Conservation (phyloP, 2,797 vertebrate species). For the Siniperca undulata region DNA sequence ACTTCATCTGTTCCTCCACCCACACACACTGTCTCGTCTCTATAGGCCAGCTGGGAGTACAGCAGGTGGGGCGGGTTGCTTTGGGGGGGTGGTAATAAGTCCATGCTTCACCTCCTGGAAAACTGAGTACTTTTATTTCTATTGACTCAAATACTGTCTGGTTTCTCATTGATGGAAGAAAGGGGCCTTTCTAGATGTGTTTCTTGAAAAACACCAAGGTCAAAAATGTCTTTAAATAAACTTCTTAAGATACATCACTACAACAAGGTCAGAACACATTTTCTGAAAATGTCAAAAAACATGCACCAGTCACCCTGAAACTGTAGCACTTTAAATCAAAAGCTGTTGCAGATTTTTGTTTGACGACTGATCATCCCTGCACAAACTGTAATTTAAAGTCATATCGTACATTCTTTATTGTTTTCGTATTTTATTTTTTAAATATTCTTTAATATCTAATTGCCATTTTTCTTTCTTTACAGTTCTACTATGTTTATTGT, state of each 20-base stretch:
- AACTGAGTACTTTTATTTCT: constrained; percentile 34
- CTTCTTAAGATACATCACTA: neutral
- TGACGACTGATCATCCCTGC: constrained; percentile 18
- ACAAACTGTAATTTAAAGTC: no score
- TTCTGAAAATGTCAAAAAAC: constrained; percentile 33
- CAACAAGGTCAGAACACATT: constrained; percentile 8
- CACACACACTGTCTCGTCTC: constrained; percentile 58
- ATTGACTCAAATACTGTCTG: neutral
- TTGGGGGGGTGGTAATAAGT: constrained; percentile 40
- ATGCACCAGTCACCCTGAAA: neutral
- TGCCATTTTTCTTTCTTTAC: no score
- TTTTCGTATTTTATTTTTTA: no score
- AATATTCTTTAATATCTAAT: no score
- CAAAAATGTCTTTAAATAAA: neutral
- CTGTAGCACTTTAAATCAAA: constrained; percentile 29
- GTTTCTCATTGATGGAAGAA: neutral
- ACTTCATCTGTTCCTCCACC: constrained; percentile 75
- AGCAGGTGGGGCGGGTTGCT: constrained; percentile 66
- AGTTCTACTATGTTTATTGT: no score
- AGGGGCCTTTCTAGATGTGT: neutral
- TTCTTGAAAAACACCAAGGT: constrained; percentile 4
- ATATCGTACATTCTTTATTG: no score
- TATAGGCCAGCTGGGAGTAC: constrained; percentile 73
- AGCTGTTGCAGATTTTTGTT: constrained; percentile 7
- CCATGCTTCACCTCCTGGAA: constrained; percentile 58